Percentiles rank a stretch among this genome's conserved stretches.
Evolutionary conservation across 2,797 vertebrate genomes (phyloP).

Genomic region (Hydrophis major): DNA sequence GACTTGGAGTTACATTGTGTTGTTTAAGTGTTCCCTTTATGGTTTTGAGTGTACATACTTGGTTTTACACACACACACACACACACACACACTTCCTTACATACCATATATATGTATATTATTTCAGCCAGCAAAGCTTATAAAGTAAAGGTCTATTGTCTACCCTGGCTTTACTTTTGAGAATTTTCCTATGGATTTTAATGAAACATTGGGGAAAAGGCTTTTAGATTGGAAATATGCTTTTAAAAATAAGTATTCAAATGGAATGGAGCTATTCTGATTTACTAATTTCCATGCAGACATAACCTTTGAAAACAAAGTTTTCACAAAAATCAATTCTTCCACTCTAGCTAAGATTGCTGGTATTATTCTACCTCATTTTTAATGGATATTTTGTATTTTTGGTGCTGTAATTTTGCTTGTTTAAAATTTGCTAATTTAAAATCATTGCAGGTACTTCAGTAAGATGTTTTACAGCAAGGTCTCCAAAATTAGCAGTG

Average conservation of each 20-base stretch:
- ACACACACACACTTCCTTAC: too few species aligned
- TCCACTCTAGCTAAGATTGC: constrained; percentile 34
- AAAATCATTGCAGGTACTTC: constrained; percentile 36
- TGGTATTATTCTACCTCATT: constrained; percentile 49
- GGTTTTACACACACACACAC: too few species aligned
- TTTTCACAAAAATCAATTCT: constrained; percentile 37
- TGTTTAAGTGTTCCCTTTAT: too few species aligned
- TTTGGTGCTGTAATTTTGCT: constrained; percentile 37
- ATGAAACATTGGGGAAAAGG: neutral
- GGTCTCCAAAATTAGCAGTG: neutral
- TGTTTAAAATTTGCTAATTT: constrained; percentile 43
- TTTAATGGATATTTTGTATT: constrained; percentile 41
- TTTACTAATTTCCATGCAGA: neutral
- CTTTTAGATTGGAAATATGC: neutral
- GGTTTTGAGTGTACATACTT: too few species aligned
- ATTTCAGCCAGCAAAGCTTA: neutral
- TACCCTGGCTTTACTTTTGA: neutral
- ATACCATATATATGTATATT: neutral
- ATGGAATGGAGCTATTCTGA: neutral
- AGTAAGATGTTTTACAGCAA: constrained; percentile 12
- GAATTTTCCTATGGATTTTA: neutral
- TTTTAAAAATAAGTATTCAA: neutral
- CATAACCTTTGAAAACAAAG: neutral
- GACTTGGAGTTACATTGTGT: too few species aligned
- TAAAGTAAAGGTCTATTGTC: neutral